Percentiles rank a stretch among this genome's conserved stretches.
These are phyloP conservation scores for Sipha flava DNA, from an alignment of 1,140 invertebrate genomes.

Conservation along the genomic window DNA sequence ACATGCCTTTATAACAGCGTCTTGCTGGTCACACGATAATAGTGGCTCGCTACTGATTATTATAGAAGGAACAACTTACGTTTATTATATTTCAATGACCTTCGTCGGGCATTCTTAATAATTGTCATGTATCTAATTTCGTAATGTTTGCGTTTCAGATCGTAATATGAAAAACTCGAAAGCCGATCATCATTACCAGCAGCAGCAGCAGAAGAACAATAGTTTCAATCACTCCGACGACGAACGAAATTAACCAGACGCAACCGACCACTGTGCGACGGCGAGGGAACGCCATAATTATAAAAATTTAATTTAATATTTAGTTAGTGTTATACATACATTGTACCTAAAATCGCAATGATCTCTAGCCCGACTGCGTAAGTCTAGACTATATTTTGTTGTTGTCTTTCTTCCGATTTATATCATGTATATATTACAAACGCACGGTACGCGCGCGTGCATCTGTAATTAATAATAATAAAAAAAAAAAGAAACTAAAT, in stretches of 20 bases:
- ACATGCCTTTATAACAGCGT: too few relatives aligned
- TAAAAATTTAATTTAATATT: not conserved
- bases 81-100: too few relatives aligned
- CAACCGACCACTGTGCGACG: not conserved
- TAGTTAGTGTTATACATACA: too few relatives aligned
- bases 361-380: not conserved
- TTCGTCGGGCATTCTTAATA: too few relatives aligned
- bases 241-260: not conserved
- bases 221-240: not conserved
- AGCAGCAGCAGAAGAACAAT: not conserved
- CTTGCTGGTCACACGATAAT: too few relatives aligned
- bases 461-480: too few relatives aligned
- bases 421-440: too few relatives aligned
- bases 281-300: not conserved
- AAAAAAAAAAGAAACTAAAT: too few relatives aligned
- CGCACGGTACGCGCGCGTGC: too few relatives aligned
- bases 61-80: too few relatives aligned
- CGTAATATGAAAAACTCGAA: not conserved
- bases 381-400: not conserved
- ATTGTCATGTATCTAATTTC: not conserved
- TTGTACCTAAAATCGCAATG: conserved; percentile 6
- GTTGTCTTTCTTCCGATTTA: conserved; percentile 1
- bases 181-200: not conserved
- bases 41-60: too few relatives aligned
- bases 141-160: not conserved